A percentile compares a stretch with the other conserved stretches of the same genome.
phyloP scores from a whole-genome alignment of 2,888 invertebrate species.

The Sesamia inferens region DNA sequence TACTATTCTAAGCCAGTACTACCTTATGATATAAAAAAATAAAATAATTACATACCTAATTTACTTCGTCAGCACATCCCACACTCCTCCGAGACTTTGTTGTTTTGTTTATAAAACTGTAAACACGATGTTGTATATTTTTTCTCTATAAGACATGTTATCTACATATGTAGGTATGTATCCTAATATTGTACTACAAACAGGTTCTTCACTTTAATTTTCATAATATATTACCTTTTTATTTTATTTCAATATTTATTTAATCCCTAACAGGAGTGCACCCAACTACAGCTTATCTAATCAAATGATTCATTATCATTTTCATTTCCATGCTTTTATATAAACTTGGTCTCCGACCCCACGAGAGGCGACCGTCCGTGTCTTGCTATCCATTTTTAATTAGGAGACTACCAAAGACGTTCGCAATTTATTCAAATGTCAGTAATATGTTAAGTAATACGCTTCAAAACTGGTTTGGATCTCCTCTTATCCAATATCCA shows the following conservation, averaged over 20 bases:
- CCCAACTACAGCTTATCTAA: conserved; percentile 45
- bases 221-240: background rate
- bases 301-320: conserved; percentile 47
- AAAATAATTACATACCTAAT: conserved; percentile 31
- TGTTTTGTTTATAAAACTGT: background rate
- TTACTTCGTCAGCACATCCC: conserved; percentile 22
- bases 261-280: conserved; percentile 27
- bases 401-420: conserved; percentile 36
- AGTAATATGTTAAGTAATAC: conserved; percentile 34
- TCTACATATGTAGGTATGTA: too few relatives aligned
- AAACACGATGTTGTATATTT: background rate
- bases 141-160: background rate
- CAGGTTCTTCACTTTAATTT: background rate
- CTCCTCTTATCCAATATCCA: conserved; percentile 20
- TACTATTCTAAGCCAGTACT: too few relatives aligned
- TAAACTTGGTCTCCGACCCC: conserved; percentile 45
- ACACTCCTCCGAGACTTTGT: background rate
- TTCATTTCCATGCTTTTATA: conserved; percentile 53
- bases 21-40: too few relatives aligned
- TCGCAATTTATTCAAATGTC: conserved; percentile 40
- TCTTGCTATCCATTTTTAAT: conserved; percentile 27
- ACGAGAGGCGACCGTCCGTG: conserved; percentile 24
- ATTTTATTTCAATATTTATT: background rate
- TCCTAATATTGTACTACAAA: background rate
- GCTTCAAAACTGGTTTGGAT: conserved; percentile 30